Evolutionary conservation across 2,797 vertebrate species (phyloP).

Genomic region (Anas georgica): DNA sequence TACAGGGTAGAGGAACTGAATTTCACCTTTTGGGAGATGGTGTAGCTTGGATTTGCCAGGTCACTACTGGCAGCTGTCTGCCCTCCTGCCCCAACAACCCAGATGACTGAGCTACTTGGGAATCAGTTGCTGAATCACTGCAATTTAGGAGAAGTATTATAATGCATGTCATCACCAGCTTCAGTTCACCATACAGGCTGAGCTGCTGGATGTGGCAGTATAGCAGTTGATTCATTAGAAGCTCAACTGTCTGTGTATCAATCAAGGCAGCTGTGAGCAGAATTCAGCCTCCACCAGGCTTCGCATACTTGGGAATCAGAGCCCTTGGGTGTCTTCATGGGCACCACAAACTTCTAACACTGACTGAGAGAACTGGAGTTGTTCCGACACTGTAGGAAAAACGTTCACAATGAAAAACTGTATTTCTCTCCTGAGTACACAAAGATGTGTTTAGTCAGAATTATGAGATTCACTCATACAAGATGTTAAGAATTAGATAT

Average conservation of each 20-base stretch:
- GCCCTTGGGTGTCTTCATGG: background rate
- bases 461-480: background rate
- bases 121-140: background rate
- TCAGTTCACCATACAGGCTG: background rate
- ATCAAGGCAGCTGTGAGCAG: background rate
- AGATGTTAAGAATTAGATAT: background rate
- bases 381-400: background rate
- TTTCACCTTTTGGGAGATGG: background rate
- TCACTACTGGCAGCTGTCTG: background rate
- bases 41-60: background rate
- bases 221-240: background rate
- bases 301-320: background rate
- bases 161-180: background rate
- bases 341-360: background rate
- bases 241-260: background rate
- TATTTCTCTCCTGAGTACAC: background rate
- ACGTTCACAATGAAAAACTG: background rate
- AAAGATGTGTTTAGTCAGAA: background rate
- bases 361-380: background rate
- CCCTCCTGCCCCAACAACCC: background rate
- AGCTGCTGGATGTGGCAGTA: background rate
- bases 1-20: background rate
- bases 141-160: background rate
- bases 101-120: background rate
- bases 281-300: background rate